A percentile compares a stretch with the other conserved stretches of the same genome.
Evolutionary conservation across 2,113 vertebrate genomes (phyloP).

Genomic region (Microtus montanus): DNA sequence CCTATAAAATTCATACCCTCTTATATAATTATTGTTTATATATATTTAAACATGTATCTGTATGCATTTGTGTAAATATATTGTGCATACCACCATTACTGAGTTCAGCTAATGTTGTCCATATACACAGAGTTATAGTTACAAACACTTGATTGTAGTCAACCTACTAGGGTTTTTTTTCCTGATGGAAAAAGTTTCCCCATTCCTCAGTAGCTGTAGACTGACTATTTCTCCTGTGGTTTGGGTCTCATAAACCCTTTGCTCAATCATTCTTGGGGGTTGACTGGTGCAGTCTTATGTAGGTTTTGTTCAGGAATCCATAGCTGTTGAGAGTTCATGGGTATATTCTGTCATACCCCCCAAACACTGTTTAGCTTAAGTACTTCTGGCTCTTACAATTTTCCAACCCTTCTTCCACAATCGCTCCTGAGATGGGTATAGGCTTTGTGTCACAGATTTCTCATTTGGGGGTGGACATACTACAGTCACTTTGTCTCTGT

Average conservation of each 20-base stretch:
- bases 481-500: background rate
- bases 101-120: background rate
- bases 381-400: background rate
- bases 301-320: background rate
- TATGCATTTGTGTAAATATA: background rate
- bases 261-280: background rate
- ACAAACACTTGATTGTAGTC: background rate
- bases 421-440: background rate
- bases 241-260: background rate
- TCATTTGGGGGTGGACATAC: background rate
- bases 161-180: background rate
- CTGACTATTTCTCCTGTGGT: background rate
- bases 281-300: background rate
- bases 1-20: background rate
- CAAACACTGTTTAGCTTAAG: background rate
- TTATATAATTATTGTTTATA: background rate
- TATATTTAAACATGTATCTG: background rate
- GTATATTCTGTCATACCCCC: too few species aligned
- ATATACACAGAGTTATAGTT: background rate
- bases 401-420: background rate
- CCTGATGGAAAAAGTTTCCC: background rate
- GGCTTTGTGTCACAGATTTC: background rate
- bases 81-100: background rate
- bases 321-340: background rate
- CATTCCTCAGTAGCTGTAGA: background rate